These are phyloP conservation scores for Sternarchorhynchus goeldii DNA, from an alignment of 2,797 vertebrate species.

Conservation along the genomic window DNA sequence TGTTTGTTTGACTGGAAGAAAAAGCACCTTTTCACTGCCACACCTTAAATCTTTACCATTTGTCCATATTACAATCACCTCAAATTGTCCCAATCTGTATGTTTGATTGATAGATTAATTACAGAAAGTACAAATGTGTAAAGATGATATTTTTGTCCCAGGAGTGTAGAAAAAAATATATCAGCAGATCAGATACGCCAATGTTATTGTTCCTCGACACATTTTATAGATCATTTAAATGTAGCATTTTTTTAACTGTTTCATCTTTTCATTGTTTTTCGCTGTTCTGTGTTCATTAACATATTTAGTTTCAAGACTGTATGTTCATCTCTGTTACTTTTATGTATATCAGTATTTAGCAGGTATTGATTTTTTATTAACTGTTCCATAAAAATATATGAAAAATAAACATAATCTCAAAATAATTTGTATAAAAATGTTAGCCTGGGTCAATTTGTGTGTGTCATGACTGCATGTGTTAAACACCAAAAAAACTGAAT, in stretches of 20 bases:
- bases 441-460: conserved; percentile 6
- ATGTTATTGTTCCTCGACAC: conserved; percentile 46
- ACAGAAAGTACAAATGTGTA: conserved; percentile 27
- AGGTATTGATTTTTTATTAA: conserved; percentile 62
- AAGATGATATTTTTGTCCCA: conserved; percentile 20
- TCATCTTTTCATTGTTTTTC: conserved; percentile 45
- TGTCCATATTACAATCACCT: conserved; percentile 29
- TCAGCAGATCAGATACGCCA: conserved; percentile 47
- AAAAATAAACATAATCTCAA: conserved; percentile 68
- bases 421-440: conserved; percentile 65
- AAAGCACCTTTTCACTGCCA: conserved; percentile 69
- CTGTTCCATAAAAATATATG: conserved; percentile 65
- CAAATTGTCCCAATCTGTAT: conserved; percentile 8
- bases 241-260: conserved; percentile 47
- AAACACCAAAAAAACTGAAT: too few species aligned
- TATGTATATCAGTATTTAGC: conserved; percentile 66
- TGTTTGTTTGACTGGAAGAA: conserved; percentile 41
- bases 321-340: conserved; percentile 58
- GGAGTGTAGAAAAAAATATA: conserved; percentile 28
- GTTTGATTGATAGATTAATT: conserved; percentile 19
- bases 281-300: conserved; percentile 59
- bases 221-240: conserved; percentile 50
- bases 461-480: background rate
- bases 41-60: conserved; percentile 60
- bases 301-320: conserved; percentile 54